These are phyloP conservation scores for Agrochola circellaris DNA, from an alignment of 2,888 invertebrate species.

Conservation along the genomic window DNA sequence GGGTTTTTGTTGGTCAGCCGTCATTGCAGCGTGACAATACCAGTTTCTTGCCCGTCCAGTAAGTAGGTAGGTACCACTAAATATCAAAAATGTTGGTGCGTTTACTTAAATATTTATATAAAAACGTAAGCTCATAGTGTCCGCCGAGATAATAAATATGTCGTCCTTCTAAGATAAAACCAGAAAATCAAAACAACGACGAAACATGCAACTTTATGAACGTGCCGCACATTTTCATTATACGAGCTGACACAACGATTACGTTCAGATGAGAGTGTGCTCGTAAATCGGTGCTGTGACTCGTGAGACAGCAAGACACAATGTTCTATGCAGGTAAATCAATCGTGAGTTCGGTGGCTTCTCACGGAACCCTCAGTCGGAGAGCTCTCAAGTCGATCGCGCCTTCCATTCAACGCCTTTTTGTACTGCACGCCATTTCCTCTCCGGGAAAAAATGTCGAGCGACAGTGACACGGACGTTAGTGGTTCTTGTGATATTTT, in stretches of 20 bases:
- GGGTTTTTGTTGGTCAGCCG: conserved; percentile 49
- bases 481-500: conserved; percentile 58
- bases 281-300: conserved; percentile 37
- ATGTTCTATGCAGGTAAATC: conserved; percentile 65
- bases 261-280: conserved; percentile 37
- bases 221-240: conserved; percentile 25
- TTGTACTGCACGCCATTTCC: conserved; percentile 71
- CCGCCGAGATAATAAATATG: conserved; percentile 1
- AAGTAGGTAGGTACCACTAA: background rate
- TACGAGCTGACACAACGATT: conserved; percentile 40
- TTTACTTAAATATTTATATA: background rate
- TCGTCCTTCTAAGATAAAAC: conserved; percentile 9
- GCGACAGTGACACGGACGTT: conserved; percentile 56
- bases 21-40: conserved; percentile 57
- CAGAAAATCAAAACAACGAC: conserved; percentile 37
- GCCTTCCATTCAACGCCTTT: conserved; percentile 63
- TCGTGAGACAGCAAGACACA: conserved; percentile 33
- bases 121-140: background rate
- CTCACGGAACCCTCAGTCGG: conserved; percentile 65
- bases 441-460: conserved; percentile 63
- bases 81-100: conserved; percentile 31
- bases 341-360: conserved; percentile 69
- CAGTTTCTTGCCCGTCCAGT: conserved; percentile 47
- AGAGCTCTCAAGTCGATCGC: conserved; percentile 72
- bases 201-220: conserved; percentile 30